These are phyloP conservation scores for Rhorus exstirpatorius DNA, from an alignment of 2,888 invertebrate species.

Conservation along the genomic window DNA sequence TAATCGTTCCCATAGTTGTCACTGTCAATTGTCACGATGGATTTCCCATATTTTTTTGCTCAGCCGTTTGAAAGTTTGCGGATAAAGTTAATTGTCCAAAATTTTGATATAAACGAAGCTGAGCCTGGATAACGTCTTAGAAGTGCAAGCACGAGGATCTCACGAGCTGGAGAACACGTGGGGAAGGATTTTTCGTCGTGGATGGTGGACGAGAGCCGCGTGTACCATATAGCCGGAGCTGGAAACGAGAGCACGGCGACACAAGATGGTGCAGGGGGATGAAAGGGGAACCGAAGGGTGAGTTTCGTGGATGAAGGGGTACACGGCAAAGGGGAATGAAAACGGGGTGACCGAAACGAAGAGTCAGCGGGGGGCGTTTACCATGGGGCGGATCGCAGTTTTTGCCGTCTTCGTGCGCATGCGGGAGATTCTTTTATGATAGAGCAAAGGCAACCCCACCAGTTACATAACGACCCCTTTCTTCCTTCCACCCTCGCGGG, in stretches of 20 bases:
- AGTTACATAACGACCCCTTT: constrained; percentile 59
- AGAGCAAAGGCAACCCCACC: constrained; percentile 70
- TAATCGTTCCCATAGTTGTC: background rate
- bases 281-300: constrained; percentile 41
- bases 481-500: constrained; percentile 75
- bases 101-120: constrained; percentile 3
- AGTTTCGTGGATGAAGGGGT: constrained; percentile 61
- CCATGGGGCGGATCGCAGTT: constrained; percentile 84
- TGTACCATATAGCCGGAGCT: constrained; percentile 54
- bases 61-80: background rate
- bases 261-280: constrained; percentile 56
- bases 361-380: constrained; percentile 79
- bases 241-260: constrained; percentile 51
- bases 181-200: constrained; percentile 64
- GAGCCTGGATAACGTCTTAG: constrained; percentile 78
- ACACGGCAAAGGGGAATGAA: constrained; percentile 62
- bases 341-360: constrained; percentile 72
- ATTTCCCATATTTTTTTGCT: background rate
- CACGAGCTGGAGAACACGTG: constrained; percentile 62
- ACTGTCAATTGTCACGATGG: background rate
- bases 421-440: constrained; percentile 83
- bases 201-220: constrained; percentile 56
- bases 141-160: constrained; percentile 73
- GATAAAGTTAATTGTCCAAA: constrained; percentile 21
- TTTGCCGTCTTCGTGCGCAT: constrained; percentile 83